These are phyloP conservation scores for Hemithea aestivaria DNA, from an alignment of 2,888 invertebrate genomes.

Conservation along the genomic window DNA sequence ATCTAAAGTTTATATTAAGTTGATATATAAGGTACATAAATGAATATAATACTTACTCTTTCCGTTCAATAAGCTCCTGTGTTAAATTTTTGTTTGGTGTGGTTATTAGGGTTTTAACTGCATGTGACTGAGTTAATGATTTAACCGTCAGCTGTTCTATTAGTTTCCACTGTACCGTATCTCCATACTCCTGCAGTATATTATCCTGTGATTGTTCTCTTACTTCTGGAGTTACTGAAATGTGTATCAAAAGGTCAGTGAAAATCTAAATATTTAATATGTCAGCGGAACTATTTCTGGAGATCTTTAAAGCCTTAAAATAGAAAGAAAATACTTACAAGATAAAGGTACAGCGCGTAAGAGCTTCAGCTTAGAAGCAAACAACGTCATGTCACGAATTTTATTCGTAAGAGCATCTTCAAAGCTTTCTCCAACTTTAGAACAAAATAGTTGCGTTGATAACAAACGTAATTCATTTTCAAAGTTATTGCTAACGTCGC, in stretches of 20 bases:
- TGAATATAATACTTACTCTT: slow-evolving; percentile 45
- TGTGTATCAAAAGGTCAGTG: background rate
- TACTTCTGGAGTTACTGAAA: slow-evolving; percentile 41
- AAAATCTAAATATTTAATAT: too few relatives aligned
- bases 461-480: slow-evolving; percentile 42
- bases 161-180: slow-evolving; percentile 41
- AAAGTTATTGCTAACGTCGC: slow-evolving; percentile 49
- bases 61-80: slow-evolving; percentile 44
- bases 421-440: slow-evolving; percentile 42
- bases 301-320: background rate
- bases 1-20: too few relatives aligned
- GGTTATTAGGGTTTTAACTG: slow-evolving; percentile 43
- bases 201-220: slow-evolving; percentile 29
- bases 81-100: slow-evolving; percentile 37
- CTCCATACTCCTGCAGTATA: slow-evolving; percentile 40
- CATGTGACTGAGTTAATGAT: slow-evolving; percentile 43
- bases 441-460: slow-evolving; percentile 42
- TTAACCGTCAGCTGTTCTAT: slow-evolving; percentile 53
- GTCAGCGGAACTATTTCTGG: too few relatives aligned
- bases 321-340: slow-evolving; percentile 37
- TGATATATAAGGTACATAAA: too few relatives aligned
- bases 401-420: slow-evolving; percentile 52
- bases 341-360: slow-evolving; percentile 50
- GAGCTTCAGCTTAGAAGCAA: slow-evolving; percentile 55
- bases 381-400: slow-evolving; percentile 44